Evolutionary conservation across 2,888 invertebrate genomes (phyloP), one percentile per base, ranked within the genome.

Genomic region (Lithophane semibrunnea): DNA sequence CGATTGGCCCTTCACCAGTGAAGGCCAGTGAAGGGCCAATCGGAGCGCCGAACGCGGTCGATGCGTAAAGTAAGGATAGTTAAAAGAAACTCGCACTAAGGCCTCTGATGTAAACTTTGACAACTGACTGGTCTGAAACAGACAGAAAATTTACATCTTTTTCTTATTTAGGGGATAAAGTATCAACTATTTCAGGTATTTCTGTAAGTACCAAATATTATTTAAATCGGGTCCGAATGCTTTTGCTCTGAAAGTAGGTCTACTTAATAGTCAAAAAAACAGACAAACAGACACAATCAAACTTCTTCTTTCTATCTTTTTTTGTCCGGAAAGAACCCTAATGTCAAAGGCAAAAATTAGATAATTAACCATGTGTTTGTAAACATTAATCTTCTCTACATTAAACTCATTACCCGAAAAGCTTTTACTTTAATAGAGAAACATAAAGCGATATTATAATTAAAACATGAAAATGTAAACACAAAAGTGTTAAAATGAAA

Each of bases 361-460:
- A 0, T 74, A 82, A 73, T 79, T 64, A n/a, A 54, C 60, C 44
- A 5, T 24, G 49, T 52, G 18, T 37, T 37, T 37, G 37, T 61
- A n/a, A 71, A 69, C 68, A 82, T 83, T 75, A 80, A 80, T 83
- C 64, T 72, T 67, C 18, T 69, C 10, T 3, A 21, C 58, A 9
- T n/a, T 0, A 54, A 82, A 37, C 79, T 73, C 44, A 70, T 83
- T 82, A 67, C 44, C 29, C 16, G 1, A 56, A 74, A 83, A 80
- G 44, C 67, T 76, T 84, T 83, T 61, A 29, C 44, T 18, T 13
- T 71, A 79, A 47, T 42, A 64, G 16, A 44, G n/a, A n/a, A 60
- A 69, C 9, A 68, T 42, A 29, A 64, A 73, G 61, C n/a, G 54
- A 84, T 68, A 76, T 71, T 77, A 54, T 84, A 83, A 76, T 84